Evolutionary conservation across 2,888 invertebrate species (phyloP).

Genomic region (Macrophya annulata): DNA sequence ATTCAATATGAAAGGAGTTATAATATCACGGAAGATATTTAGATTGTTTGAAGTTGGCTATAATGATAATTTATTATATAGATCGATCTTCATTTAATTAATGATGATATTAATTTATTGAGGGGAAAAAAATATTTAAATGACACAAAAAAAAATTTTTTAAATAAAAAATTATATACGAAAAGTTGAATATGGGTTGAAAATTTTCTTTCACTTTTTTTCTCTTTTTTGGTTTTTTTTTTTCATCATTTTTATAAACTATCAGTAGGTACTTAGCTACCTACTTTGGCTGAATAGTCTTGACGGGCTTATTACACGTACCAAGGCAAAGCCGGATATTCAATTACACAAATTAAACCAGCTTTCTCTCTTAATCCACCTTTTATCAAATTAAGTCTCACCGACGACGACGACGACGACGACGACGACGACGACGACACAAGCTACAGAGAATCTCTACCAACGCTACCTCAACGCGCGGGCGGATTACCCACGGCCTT

Average conservation of each 20-base stretch:
- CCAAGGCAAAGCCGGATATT: background rate
- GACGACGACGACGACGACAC: background rate
- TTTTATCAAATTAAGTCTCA: slow-evolving; percentile 47
- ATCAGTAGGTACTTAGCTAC: background rate
- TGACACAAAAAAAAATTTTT: too few species aligned
- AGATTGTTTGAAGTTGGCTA: background rate
- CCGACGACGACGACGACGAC: background rate
- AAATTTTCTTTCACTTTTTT: too few species aligned
- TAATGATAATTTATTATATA: background rate
- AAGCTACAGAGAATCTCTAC: background rate
- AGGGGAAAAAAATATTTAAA: background rate
- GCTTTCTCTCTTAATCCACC: slow-evolving; percentile 42
- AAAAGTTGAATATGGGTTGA: too few species aligned
- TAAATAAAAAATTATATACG: too few species aligned
- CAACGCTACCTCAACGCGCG: background rate
- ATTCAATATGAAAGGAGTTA: background rate
- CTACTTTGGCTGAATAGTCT: background rate
- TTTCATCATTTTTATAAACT: background rate
- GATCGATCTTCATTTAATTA: background rate
- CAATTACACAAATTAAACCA: slow-evolving; percentile 46
- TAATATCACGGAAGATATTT: background rate
- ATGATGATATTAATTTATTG: background rate
- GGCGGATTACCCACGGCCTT: slow-evolving; percentile 10
- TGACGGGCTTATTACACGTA: background rate
- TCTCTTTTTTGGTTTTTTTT: background rate